These are phyloP conservation scores for Catamblyrhynchus diadema DNA, from an alignment of 2,797 vertebrate species.

Conservation along the genomic window DNA sequence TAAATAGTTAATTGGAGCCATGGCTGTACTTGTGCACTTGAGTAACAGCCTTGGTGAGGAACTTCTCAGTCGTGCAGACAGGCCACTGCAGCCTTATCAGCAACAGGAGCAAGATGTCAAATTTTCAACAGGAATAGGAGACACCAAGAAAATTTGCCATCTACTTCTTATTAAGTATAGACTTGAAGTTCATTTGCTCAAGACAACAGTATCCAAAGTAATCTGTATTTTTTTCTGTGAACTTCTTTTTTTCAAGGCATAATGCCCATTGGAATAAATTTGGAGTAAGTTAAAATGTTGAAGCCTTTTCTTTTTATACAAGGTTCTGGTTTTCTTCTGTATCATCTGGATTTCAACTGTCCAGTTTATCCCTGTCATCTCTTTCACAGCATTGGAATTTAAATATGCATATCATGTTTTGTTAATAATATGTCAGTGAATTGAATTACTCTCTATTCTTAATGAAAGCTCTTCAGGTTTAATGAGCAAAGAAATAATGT, in stretches of 20 bases:
- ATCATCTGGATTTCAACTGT: neutral
- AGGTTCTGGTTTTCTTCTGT: neutral
- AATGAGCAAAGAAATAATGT: slow-evolving; percentile 59
- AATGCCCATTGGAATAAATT: neutral
- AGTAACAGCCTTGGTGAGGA: neutral
- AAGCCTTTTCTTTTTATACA: neutral
- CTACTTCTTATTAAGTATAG: neutral
- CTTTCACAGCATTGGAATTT: neutral
- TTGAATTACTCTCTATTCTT: slow-evolving; percentile 18
- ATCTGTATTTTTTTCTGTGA: neutral
- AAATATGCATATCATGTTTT: slow-evolving; percentile 17
- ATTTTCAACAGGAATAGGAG: neutral
- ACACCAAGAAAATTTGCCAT: neutral
- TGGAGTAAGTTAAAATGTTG: neutral
- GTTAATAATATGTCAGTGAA: neutral
- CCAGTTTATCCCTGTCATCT: neutral
- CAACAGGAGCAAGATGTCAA: neutral
- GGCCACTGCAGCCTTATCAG: neutral
- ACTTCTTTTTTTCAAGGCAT: neutral
- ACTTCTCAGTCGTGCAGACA: neutral
- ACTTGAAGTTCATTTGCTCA: neutral
- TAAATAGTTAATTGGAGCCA: slow-evolving; percentile 14
- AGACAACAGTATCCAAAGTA: neutral
- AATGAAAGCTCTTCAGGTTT: slow-evolving; percentile 39
- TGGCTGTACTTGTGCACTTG: neutral